These are phyloP conservation scores for Amphipoea lucens DNA, from an alignment of 2,888 invertebrate genomes.

Conservation along the genomic window DNA sequence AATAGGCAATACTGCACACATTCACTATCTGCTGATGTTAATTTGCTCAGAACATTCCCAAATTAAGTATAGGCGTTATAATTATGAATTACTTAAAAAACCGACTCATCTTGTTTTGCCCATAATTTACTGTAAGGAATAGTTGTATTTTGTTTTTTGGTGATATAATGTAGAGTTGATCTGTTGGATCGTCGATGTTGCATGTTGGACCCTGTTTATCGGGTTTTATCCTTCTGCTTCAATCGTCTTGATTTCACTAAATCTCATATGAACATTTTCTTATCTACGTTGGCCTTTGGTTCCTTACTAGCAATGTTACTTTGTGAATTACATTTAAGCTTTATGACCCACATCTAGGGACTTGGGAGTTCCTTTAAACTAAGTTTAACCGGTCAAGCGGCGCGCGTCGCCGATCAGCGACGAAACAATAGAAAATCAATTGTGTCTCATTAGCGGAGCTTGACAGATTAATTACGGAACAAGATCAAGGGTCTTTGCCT, in stretches of 20 bases:
- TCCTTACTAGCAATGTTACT: neutral
- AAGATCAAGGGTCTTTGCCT: neutral
- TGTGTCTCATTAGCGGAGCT: no score
- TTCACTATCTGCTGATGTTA: slow-evolving; percentile 18
- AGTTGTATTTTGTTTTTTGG: no score
- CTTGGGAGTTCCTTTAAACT: neutral
- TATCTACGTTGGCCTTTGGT: neutral
- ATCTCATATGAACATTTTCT: neutral
- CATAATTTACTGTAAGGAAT: no score
- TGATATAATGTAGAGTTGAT: no score
- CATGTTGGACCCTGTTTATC: neutral
- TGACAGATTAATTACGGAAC: neutral
- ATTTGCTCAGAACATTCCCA: neutral
- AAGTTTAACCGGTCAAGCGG: neutral
- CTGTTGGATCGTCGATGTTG: no score
- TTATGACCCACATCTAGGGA: neutral
- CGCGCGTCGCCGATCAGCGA: no score
- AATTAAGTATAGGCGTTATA: slow-evolving; percentile 2
- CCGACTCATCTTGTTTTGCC: no score
- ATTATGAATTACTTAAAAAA: neutral
- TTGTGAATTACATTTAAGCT: neutral
- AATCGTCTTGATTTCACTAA: neutral
- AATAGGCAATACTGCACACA: slow-evolving; percentile 13
- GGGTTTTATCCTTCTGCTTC: neutral
- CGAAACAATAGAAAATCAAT: no score